A percentile compares a stretch with the other conserved stretches of the same genome.
Evolutionary conservation across 2,888 invertebrate genomes (phyloP).

Genomic region (Drosophila borborema): DNA sequence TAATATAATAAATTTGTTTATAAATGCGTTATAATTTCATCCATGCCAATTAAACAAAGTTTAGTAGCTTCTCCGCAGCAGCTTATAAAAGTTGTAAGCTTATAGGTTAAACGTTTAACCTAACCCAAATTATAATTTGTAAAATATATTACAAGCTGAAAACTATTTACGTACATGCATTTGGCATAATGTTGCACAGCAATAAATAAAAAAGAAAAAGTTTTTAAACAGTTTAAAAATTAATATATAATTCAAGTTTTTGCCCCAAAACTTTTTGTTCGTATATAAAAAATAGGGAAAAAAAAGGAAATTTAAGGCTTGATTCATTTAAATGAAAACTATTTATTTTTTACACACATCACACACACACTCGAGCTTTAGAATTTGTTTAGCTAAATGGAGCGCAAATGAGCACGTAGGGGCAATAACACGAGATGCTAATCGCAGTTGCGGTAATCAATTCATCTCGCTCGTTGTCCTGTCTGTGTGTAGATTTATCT

Average conservation of each 20-base stretch:
- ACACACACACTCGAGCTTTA: neutral
- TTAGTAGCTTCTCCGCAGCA: neutral
- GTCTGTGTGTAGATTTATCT: constrained; percentile 9
- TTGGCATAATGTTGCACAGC: neutral
- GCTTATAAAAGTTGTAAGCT: neutral
- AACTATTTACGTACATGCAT: neutral
- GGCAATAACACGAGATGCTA: neutral
- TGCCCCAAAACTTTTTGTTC: neutral
- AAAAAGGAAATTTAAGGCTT: neutral
- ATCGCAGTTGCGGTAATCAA: constrained; percentile 32
- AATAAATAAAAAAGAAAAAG: neutral
- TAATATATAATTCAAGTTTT: neutral
- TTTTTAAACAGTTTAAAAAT: neutral
- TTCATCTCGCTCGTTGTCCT: constrained; percentile 36
- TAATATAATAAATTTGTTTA: too few relatives aligned
- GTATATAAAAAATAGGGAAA: neutral
- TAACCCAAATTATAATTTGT: neutral
- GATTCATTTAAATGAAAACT: neutral
- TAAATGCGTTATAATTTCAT: neutral
- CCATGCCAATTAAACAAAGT: neutral
- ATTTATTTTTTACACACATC: neutral
- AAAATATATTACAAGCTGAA: neutral
- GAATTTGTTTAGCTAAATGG: neutral
- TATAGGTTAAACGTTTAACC: neutral
- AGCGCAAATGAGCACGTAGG: neutral